Conservation (phyloP, 2,797 vertebrate species). For the Microctenopoma lineatum region DNA sequence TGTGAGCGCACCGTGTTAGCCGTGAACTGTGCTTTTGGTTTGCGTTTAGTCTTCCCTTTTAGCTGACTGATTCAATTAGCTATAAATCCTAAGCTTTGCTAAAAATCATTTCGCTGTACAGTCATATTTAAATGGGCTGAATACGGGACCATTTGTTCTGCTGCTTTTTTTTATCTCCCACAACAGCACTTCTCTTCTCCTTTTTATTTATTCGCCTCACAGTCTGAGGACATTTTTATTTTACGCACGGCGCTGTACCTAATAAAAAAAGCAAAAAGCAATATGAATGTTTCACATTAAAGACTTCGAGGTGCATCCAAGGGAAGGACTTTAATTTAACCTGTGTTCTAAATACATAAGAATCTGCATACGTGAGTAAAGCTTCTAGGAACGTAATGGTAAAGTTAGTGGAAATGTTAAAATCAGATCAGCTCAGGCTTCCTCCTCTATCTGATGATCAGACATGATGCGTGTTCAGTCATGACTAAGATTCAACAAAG, state of each 20-base stretch:
- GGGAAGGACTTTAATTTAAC: no score
- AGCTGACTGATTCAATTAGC: conserved; percentile 59
- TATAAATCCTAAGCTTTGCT: conserved; percentile 59
- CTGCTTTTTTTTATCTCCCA: conserved; percentile 47
- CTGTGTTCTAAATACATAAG: no score
- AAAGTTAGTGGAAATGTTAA: no score
- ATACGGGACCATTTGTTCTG: conserved; percentile 35
- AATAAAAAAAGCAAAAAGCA: neutral
- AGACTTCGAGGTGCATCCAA: no score
- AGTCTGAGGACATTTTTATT: conserved; percentile 50
- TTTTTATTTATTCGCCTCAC: conserved; percentile 49
- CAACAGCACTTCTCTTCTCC: conserved; percentile 58
- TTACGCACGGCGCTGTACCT: conserved; percentile 35
- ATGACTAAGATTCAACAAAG: no score
- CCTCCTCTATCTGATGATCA: no score
- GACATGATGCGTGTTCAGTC: no score
- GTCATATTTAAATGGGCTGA: conserved; percentile 55
- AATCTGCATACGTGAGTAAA: no score
- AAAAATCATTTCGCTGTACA: conserved; percentile 27
- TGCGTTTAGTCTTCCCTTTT: conserved; percentile 43
- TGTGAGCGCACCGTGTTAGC: conserved; percentile 29
- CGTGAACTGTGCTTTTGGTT: conserved; percentile 46
- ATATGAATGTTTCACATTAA: conserved; percentile 59
- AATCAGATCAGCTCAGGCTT: no score
- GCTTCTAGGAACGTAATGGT: no score